Evolutionary conservation across 2,113 vertebrate genomes (phyloP).

Genomic region (Colaptes auratus): DNA sequence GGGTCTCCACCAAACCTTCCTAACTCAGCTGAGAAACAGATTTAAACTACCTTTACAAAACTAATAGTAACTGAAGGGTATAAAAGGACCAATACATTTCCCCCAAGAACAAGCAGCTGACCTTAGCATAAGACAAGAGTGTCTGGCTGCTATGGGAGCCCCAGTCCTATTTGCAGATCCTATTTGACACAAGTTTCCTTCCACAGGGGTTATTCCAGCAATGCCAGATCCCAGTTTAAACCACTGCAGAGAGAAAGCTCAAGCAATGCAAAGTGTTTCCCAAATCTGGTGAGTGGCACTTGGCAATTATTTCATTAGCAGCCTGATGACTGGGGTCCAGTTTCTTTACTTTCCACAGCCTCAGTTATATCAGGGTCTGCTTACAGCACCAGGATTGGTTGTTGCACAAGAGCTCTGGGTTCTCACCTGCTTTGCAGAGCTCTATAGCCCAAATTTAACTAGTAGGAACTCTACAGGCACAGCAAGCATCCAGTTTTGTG

Average conservation of each 20-base stretch:
- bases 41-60: neutral
- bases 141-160: neutral
- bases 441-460: neutral
- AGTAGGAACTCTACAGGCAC: neutral
- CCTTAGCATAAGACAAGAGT: neutral
- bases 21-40: neutral
- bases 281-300: neutral
- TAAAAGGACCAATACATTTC: neutral
- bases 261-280: neutral
- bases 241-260: neutral
- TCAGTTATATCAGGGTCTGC: neutral
- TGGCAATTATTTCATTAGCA: neutral
- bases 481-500: neutral
- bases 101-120: neutral
- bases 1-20: neutral
- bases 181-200: neutral
- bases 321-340: neutral
- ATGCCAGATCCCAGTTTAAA: neutral
- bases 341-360: neutral
- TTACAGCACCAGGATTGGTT: accelerated
- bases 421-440: neutral
- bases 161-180: neutral
- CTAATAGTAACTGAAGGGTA: neutral
- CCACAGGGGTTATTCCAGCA: neutral
- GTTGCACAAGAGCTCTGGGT: neutral